Base-by-base conservation (phyloP, 2,888 invertebrate species). In the Diploptera punctata region DNA sequence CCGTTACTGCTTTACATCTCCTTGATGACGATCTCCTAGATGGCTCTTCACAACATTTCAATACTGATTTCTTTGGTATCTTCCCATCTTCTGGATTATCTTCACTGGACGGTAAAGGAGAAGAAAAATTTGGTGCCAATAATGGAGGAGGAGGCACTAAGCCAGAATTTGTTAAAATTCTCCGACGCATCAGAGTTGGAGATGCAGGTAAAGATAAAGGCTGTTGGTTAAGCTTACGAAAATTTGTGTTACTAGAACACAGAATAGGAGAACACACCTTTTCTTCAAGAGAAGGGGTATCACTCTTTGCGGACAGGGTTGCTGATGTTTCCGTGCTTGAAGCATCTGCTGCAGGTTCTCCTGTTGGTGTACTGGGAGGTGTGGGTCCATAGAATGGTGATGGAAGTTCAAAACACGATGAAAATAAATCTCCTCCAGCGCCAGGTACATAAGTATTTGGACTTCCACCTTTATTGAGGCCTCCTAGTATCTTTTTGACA, bases 391-490 rank as follows among this genome's bases (percentile, higher is more conserved):
- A 85, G 74, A 87, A 87, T 52, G 93, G 91, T 0, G 92, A 91
- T 1, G 93, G 91, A 77, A 93, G 85, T 80, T 93, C 93, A 79
- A 91, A 89, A 81, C 92, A 93, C 7, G 92, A 92, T 61, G 92
- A 93, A 80, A 93, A 93, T 19, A 89, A 80, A 78, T 89, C 88
- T 44, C 85, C 75, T 9, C 72, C 57, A 7, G 54, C 60, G 21
- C 72, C 74, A 60, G 70, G 52, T 19, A 71, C 44, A n/a, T 38
- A 38, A 5, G 69, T 54, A 24, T 44, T 67, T 18, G 69, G 67
- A 49, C 74, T 72, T 18, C 69, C 67, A 33, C 72, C 72, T 61
- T 72, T 74, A 31, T 83, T 85, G 2, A 79, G 77, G 47, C 89
- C 89, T 74, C 93, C 94, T 3, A 94, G 86, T 75, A 94, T 91